Evolutionary conservation across 2,797 vertebrate genomes (phyloP).

Genomic region (Betta splendens): DNA sequence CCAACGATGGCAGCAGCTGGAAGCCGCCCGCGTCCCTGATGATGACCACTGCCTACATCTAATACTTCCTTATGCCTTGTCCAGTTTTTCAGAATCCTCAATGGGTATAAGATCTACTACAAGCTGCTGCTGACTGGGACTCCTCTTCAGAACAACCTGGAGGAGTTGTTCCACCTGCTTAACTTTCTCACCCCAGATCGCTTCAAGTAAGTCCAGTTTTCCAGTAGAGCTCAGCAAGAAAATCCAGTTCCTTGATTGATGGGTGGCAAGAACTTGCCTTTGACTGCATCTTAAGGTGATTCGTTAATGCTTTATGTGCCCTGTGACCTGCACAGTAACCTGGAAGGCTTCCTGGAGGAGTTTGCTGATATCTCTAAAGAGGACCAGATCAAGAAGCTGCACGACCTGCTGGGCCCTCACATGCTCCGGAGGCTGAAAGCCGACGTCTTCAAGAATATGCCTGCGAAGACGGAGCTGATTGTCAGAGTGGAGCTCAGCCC

Average conservation of each 20-base stretch:
- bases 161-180: slow-evolving; percentile 97
- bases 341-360: slow-evolving; percentile 98
- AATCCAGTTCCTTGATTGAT: not conserved
- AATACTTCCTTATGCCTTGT: slow-evolving; percentile 7
- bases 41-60: not conserved
- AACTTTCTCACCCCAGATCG: slow-evolving; percentile 97
- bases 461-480: slow-evolving; percentile 95
- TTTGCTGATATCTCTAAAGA: slow-evolving; percentile 99
- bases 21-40: not conserved
- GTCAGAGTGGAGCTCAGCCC: slow-evolving; percentile 97
- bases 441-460: slow-evolving; percentile 99
- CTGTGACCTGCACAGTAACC: slow-evolving; percentile 82
- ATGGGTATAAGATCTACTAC: slow-evolving; percentile 98
- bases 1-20: too few relatives aligned
- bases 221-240: not conserved
- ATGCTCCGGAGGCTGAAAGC: slow-evolving; percentile 96
- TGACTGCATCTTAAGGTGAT: rapidly evolving
- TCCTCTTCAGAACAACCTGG: slow-evolving; percentile 97
- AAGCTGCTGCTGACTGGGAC: slow-evolving; percentile 98
- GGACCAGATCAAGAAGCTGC: slow-evolving; percentile 98
- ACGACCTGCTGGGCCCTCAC: slow-evolving; percentile 94
- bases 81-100: slow-evolving; percentile 97
- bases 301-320: not conserved
- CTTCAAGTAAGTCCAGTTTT: slow-evolving; percentile 89
- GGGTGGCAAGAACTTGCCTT: not conserved